Evolutionary conservation across 2,888 invertebrate genomes (phyloP), one percentile per base, ranked within the genome.

Genomic region (Sminthurinus aureus): DNA sequence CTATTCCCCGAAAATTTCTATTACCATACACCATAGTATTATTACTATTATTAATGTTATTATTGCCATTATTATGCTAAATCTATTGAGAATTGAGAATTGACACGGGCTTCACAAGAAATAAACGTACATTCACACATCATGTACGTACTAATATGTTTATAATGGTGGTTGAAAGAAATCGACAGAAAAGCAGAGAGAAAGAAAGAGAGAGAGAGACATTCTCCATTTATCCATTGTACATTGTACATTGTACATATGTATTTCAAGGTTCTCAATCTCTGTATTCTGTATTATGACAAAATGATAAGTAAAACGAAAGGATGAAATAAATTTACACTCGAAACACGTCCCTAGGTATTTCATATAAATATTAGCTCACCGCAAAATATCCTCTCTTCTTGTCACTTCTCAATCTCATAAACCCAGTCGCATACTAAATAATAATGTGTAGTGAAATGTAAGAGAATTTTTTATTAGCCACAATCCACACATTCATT

Each of bases 341-440:
- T 20, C 69, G 11, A 20, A n/a, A 69, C 69, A 64, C 64, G 64
- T 64, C 1, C 15, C 2, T 64, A n/a, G 15, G 64, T 64, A 18
- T 18, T 64, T 64, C 64, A n/a, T 38, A 38, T 64, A 64, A 64
- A 64, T 64, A 64, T 64, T 64, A 69, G 69, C 69, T n/a, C 69
- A 69, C 69, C 69, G n/a, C 69, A 69, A 15, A 64, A 22, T 69
- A 18, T 3, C 22, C n/a, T 69, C 1, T 69, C 20, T 3, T n/a
- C 22, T n/a, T 69, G 69, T 38, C 38, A 38, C 6, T 38, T 38
- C 38, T 38, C 38, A 38, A 38, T 38, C 38, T 38, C 38, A 38
- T 38, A 38, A 38, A 38, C 3, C 38, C 38, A 38, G 38, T 38
- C 38, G 38, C 38, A 6, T 38, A 38, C 38, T 38, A 38, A 38